Base-by-base conservation (phyloP, 2,113 vertebrate species). In the Procavia capensis region DNA sequence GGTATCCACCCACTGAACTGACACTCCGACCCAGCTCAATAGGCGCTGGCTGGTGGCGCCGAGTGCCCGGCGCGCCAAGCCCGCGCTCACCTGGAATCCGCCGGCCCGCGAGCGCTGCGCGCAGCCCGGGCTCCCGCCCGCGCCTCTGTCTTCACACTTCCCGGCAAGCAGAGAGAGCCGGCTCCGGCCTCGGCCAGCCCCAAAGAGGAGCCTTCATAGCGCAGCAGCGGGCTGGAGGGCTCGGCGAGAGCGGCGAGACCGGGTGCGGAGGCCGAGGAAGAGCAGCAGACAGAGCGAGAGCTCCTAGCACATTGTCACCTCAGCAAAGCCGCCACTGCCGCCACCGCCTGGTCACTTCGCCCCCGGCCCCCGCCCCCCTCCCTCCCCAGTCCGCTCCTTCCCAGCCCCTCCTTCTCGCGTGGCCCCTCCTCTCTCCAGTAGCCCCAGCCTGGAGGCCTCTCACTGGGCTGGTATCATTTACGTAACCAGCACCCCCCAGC, bases 401-500 rank as follows among this genome's bases (percentile, higher is more conserved):
- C 64, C 64, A 1, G 85, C 85, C 84, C 82, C 83, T 86, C 79
- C 96, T 82, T 91, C 90, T 88, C 50, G 82, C 91, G 74, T 45
- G 63, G 83, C 1, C 84, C 94, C 89, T 76, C 96, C 97, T n/a
- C 66, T 90, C 94, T 90, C 95, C 85, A 86, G 89, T 11, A 88
- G 86, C 88, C 94, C 93, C 84, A 92, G 92, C 92, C 96, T 7
- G 90, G 97, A 97, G 97, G 96, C 97, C 96, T 97, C 93, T 97
- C 94, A 95, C 96, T 92, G 95, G 97, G 94, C 94, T 79, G 79
- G 85, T 59, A 92, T 88, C 96, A 43, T 97, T 98, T 97, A 98
- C 98, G 98, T 98, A 97, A 98, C 96, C 96, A 84, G 93, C 95
- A 54, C 95, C 97, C 95, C 95, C 90, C 43, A 5, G 81, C 66